Evolutionary conservation across 2,888 invertebrate genomes (phyloP).

Genomic region (Aspidiotus rigidus): DNA sequence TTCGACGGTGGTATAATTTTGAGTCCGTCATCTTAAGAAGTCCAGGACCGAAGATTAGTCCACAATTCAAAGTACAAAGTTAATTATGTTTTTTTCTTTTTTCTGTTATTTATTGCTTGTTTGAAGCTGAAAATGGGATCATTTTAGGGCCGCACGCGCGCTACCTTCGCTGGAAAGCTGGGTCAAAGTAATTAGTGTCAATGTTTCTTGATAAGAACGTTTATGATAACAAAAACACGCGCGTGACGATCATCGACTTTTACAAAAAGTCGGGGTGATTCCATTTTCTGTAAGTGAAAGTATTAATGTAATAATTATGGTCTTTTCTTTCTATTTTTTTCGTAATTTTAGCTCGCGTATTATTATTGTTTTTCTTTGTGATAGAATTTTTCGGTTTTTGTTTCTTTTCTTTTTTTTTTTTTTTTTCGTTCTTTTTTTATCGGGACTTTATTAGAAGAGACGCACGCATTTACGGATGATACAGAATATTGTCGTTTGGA

Average conservation of each 20-base stretch:
- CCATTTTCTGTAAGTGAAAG: neutral
- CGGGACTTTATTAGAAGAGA: too few relatives aligned
- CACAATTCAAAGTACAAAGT: constrained; percentile 2
- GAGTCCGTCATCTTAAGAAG: neutral
- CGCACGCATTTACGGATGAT: too few relatives aligned
- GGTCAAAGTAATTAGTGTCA: neutral
- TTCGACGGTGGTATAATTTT: too few relatives aligned
- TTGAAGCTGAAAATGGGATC: neutral
- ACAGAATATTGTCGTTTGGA: too few relatives aligned
- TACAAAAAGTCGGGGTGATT: too few relatives aligned
- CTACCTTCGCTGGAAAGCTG: neutral
- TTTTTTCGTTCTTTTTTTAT: too few relatives aligned
- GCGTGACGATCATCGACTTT: neutral
- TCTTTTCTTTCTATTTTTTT: constrained; percentile 8
- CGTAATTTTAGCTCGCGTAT: neutral
- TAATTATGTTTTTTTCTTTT: neutral
- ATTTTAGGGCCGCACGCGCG: neutral
- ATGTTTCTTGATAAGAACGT: too few relatives aligned
- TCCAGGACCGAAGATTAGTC: constrained; percentile 4
- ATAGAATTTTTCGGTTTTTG: constrained; percentile 3
- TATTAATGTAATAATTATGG: too few relatives aligned
- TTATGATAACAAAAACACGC: too few relatives aligned
- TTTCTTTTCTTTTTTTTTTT: neutral
- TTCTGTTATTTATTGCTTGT: neutral
- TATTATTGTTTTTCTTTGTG: neutral